Evolutionary conservation across 2,797 vertebrate species (phyloP).

Genomic region (Amphiprion clarkii): DNA sequence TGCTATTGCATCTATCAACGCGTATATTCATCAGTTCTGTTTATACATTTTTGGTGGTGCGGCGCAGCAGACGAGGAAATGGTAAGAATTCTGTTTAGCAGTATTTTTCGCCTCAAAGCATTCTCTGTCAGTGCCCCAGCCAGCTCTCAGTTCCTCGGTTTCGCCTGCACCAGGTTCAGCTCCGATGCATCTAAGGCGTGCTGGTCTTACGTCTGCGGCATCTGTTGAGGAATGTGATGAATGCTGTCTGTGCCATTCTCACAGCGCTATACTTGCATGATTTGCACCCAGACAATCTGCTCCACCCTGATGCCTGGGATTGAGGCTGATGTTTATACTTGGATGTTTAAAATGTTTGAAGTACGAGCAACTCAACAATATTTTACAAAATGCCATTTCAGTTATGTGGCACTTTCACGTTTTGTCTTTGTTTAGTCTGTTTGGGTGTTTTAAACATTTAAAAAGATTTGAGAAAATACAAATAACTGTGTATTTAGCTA

Average conservation of each 20-base stretch:
- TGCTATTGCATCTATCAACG: conserved; percentile 63
- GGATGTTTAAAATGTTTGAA: conserved; percentile 42
- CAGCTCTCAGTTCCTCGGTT: conserved; percentile 56
- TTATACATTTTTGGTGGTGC: conserved; percentile 61
- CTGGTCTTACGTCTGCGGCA: conserved; percentile 69
- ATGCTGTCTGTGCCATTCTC: conserved; percentile 64
- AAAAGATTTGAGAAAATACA: neutral
- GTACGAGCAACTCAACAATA: neutral
- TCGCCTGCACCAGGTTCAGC: conserved; percentile 59
- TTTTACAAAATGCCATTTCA: conserved; percentile 1
- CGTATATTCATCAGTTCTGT: conserved; percentile 66
- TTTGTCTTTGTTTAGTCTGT: neutral
- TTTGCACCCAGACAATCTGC: conserved; percentile 62
- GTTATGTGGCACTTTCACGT: neutral
- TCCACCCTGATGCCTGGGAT: conserved; percentile 72
- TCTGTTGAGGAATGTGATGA: conserved; percentile 73
- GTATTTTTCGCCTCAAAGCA: conserved; percentile 52
- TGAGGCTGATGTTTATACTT: conserved; percentile 61
- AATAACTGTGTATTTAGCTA: neutral
- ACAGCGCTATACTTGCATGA: conserved; percentile 67
- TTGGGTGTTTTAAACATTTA: neutral
- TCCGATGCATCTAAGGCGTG: conserved; percentile 55
- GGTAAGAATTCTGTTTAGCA: conserved; percentile 42
- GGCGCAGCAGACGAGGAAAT: conserved; percentile 47
- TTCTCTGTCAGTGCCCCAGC: conserved; percentile 44